phyloP scores from a whole-genome alignment of 2,888 invertebrate genomes.

The Himalopsyche anomala region DNA sequence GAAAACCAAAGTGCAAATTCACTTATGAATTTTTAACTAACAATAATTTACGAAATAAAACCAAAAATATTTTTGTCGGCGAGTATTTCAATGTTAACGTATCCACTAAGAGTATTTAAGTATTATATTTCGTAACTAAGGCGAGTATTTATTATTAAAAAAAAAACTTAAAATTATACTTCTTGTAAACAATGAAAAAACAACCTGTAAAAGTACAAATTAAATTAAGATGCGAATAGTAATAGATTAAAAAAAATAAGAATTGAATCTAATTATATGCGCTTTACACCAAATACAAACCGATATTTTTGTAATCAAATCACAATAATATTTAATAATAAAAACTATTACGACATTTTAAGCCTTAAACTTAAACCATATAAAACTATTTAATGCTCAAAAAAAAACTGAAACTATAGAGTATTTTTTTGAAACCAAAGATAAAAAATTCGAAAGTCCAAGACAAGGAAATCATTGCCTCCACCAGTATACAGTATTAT shows the following conservation, averaged over 20 bases:
- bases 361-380: constrained; percentile 58
- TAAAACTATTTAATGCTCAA: constrained; percentile 59
- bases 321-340: constrained; percentile 49
- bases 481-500: constrained; percentile 64
- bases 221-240: constrained; percentile 73
- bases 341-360: constrained; percentile 55
- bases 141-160: constrained; percentile 27
- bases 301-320: constrained; percentile 59
- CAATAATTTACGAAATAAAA: constrained; percentile 53
- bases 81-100: constrained; percentile 49
- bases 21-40: constrained; percentile 64
- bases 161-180: constrained; percentile 37
- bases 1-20: constrained; percentile 65
- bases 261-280: constrained; percentile 50
- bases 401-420: constrained; percentile 59
- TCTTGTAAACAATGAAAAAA: constrained; percentile 46
- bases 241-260: constrained; percentile 44
- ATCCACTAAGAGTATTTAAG: constrained; percentile 49
- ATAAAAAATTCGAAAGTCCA: constrained; percentile 55
- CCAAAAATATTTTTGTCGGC: constrained; percentile 57
- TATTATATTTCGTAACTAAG: constrained; percentile 27
- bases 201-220: constrained; percentile 73
- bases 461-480: constrained; percentile 55
- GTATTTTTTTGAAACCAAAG: constrained; percentile 65
- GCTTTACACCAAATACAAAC: constrained; percentile 58